Evolutionary conservation across 2,797 vertebrate species (phyloP), one percentile per base, ranked within the genome.

Genomic region (Sebastolobus altivelis): DNA sequence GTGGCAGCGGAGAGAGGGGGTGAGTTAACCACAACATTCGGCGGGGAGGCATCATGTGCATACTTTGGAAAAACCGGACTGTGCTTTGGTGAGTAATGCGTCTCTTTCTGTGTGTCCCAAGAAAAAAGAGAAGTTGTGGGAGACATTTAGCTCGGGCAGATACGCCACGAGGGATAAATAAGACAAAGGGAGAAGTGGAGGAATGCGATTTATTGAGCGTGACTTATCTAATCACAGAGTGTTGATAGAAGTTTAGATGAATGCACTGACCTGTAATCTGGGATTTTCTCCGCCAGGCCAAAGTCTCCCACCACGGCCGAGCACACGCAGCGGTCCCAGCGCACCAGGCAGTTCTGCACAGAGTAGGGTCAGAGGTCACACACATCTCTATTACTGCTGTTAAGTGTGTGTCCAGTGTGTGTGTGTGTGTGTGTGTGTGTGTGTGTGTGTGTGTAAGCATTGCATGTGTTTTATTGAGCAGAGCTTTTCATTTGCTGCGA

Each of bases 271-370:
- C 97, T 98, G 94, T 96, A 97, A 79, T 96, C 97, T 61, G 98
- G 98, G 80, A 99, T 99, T 94, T 98, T 99, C 93, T 99, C 98
- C 0, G 98, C 98, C 93, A 99, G 95, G 72, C 98, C 98, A 0
- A 99, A 98, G 95, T 99, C 98, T 54, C 96, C 97, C 83, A 99
- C 98, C 12, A 99, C 97, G 1, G 96, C 97, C 0, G 96, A 97
- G 93, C 97, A 97, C 65, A 94, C 88, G 0, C 72, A 80, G 43
- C 94, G 93, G 77, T 99, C 97, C 83, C 96, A 96, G 67, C 96
- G 96, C 81, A 99, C 96, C 91, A 99, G 94, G 93, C 98, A 99
- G 94, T 99, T 99, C 98, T 99, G 87, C 78, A 82, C 52, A 88
- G 38, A 80, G 52, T 25, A 25, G 33, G 70, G 43, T 76, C 67